A percentile compares a stretch with the other conserved stretches of the same genome.
Evolutionary conservation across 2,797 vertebrate genomes (phyloP).

Genomic region (Hirundo rustica): DNA sequence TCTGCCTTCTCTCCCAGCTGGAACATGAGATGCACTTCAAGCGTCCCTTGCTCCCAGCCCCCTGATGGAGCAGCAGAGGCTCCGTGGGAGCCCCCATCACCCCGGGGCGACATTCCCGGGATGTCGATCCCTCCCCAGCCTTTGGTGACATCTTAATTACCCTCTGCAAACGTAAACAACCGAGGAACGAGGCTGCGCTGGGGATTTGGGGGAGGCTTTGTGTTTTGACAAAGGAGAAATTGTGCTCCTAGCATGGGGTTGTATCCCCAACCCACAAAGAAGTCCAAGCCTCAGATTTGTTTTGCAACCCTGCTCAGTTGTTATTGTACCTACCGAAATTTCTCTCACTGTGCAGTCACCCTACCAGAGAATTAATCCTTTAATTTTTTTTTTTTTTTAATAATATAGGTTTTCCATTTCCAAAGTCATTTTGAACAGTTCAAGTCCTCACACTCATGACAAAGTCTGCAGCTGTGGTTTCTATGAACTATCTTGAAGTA

Average conservation of each 20-base stretch:
- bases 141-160: background rate
- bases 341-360: background rate
- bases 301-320: background rate
- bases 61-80: background rate
- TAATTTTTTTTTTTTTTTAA: rapidly evolving
- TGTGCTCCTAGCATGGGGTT: rapidly evolving
- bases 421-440: background rate
- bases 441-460: background rate
- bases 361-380: background rate
- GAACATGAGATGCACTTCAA: background rate
- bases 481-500: background rate
- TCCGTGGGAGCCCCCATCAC: background rate
- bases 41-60: background rate
- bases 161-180: background rate
- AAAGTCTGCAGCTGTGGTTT: background rate
- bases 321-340: background rate
- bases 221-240: background rate
- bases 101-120: rapidly evolving
- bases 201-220: background rate
- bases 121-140: rapidly evolving
- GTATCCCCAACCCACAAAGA: rapidly evolving
- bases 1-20: background rate
- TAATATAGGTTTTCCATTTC: background rate
- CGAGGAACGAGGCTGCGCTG: background rate
- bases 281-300: background rate